phyloP scores from a whole-genome alignment of 2,797 vertebrate species.

The Stomatorhinus walkeri region DNA sequence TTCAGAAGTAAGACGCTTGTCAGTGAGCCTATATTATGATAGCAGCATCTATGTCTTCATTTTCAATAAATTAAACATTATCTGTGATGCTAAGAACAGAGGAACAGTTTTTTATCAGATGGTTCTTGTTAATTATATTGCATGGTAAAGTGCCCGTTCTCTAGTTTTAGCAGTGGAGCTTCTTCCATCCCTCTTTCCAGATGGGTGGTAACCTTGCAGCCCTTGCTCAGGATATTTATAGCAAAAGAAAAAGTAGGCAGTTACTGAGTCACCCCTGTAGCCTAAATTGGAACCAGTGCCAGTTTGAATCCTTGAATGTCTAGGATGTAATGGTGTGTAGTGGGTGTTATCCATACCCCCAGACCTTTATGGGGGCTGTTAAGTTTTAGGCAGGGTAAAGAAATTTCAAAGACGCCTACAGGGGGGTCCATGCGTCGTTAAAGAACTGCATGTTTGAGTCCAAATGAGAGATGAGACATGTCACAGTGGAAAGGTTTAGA shows the following conservation, averaged over 20 bases:
- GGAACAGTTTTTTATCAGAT: not conserved
- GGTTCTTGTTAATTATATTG: not conserved
- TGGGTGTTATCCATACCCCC: not conserved
- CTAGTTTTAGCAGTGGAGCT: not conserved
- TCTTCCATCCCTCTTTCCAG: not conserved
- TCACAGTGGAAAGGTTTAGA: not conserved
- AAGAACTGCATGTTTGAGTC: not conserved
- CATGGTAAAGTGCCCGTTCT: not conserved
- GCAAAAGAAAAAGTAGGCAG: not conserved
- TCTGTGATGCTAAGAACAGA: not conserved
- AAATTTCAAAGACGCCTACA: not conserved
- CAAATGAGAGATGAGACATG: not conserved
- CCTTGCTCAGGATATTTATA: not conserved
- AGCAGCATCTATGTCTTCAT: not conserved
- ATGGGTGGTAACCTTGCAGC: not conserved
- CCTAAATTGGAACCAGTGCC: not conserved
- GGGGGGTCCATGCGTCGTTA: not conserved
- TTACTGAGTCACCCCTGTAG: not conserved
- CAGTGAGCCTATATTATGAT: not conserved
- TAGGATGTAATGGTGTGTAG: not conserved
- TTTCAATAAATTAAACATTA: not conserved
- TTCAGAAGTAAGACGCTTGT: not conserved
- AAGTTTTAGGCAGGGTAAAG: not conserved
- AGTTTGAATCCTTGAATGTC: not conserved
- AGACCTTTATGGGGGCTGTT: not conserved